phyloP scores from a whole-genome alignment of 2,797 vertebrate species.

The Chaunax sp. region DNA sequence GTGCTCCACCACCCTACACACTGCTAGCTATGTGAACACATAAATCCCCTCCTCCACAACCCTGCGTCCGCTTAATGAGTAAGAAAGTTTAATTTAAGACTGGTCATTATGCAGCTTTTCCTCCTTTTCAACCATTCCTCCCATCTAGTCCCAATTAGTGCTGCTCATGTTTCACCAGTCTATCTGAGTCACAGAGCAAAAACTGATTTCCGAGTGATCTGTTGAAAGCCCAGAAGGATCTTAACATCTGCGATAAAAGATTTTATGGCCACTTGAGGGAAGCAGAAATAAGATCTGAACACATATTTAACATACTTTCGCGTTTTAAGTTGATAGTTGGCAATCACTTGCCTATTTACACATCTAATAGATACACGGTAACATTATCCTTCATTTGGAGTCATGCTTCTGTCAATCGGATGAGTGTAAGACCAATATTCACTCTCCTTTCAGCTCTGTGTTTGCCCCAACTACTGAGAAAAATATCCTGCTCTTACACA shows the following conservation, averaged over 20 bases:
- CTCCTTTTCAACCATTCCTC: slow-evolving; percentile 20
- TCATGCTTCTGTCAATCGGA: background rate
- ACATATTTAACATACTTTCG: background rate
- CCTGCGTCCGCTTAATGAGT: slow-evolving; percentile 20
- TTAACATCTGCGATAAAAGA: no score
- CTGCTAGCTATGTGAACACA: slow-evolving; percentile 17
- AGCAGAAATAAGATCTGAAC: background rate
- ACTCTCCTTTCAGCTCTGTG: slow-evolving; percentile 1
- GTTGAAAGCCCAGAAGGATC: no score
- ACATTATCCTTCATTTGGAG: no score
- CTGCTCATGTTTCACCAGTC: background rate
- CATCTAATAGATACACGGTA: background rate
- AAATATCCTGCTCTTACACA: background rate
- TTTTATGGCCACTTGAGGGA: no score
- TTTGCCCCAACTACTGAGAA: background rate
- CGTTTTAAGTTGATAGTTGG: background rate
- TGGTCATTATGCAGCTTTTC: slow-evolving; percentile 31
- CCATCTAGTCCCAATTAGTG: background rate
- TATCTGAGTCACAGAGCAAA: background rate
- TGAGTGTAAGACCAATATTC: background rate
- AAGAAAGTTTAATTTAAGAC: slow-evolving; percentile 26
- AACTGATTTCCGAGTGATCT: no score
- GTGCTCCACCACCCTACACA: slow-evolving; percentile 30
- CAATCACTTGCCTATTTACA: background rate
- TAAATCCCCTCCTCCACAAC: slow-evolving; percentile 5